Evolutionary conservation across 30 jellyfish, hydroid and myxozoan species (phyloP).

Genomic region (Morbakka virulenta): DNA sequence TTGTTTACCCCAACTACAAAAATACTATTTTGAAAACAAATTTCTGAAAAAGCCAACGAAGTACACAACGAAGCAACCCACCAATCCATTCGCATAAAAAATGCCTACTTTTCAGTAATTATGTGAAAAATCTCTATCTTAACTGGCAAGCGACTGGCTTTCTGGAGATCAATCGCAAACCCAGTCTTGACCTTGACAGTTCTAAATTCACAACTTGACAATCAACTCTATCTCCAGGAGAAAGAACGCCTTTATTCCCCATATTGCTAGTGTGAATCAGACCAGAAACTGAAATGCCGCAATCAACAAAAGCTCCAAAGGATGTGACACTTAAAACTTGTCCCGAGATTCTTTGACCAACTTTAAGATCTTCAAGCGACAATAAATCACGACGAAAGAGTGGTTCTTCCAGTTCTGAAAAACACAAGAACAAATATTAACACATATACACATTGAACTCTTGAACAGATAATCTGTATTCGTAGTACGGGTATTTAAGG

Average conservation of each 20-base stretch:
- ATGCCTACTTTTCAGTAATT: too few relatives aligned
- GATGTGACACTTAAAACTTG: slow-evolving; percentile 73
- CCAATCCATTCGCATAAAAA: too few relatives aligned
- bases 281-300: slow-evolving; percentile 65
- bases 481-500: too few relatives aligned
- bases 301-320: slow-evolving; percentile 90
- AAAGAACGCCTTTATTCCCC: slow-evolving; percentile 28
- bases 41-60: too few relatives aligned
- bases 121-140: too few relatives aligned
- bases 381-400: slow-evolving; percentile 51
- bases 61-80: too few relatives aligned
- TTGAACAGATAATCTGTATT: too few relatives aligned
- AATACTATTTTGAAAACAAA: too few relatives aligned
- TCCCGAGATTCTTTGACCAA: slow-evolving; percentile 62
- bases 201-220: slow-evolving; percentile 66
- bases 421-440: not conserved
- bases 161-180: slow-evolving; percentile 13
- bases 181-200: slow-evolving; percentile 42
- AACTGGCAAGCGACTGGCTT: too few relatives aligned
- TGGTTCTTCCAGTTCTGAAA: slow-evolving; percentile 74
- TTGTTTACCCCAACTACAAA: too few relatives aligned
- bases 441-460: too few relatives aligned
- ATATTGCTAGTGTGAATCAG: slow-evolving; percentile 55
- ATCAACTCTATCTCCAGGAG: slow-evolving; percentile 90
- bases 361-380: slow-evolving; percentile 35